A percentile compares a stretch with the other conserved stretches of the same genome.
Evolutionary conservation across 2,113 vertebrate genomes (phyloP).

Genomic region (Strix aluco): DNA sequence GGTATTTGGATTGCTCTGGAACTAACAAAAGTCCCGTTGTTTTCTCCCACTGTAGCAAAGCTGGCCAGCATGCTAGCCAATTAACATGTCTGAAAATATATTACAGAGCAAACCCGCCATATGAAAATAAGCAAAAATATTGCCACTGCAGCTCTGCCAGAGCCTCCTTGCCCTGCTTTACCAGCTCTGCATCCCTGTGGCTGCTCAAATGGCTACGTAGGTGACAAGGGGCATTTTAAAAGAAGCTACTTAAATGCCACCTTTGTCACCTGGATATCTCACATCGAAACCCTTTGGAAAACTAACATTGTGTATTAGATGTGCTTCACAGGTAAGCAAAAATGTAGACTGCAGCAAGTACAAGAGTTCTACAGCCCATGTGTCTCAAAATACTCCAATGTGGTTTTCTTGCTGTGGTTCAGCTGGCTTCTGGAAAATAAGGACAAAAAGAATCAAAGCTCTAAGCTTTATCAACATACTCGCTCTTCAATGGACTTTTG

Average conservation of each 20-base stretch:
- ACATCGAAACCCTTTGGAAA: background rate
- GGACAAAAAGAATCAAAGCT: background rate
- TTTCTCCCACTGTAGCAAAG: background rate
- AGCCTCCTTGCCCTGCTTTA: background rate
- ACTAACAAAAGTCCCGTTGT: background rate
- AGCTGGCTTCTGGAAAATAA: background rate
- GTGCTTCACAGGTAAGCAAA: background rate
- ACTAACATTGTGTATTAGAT: background rate
- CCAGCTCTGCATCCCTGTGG: background rate
- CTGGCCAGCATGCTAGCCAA: background rate
- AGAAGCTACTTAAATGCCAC: background rate
- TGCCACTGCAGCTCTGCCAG: background rate
- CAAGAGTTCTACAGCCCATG: background rate
- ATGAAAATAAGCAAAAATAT: background rate
- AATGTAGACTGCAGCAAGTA: background rate
- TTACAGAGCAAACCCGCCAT: background rate
- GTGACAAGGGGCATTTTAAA: background rate
- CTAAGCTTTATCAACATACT: background rate
- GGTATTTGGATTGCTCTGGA: background rate
- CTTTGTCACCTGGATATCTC: background rate
- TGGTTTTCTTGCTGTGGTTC: background rate
- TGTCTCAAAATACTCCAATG: background rate
- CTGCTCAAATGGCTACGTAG: fast-evolving
- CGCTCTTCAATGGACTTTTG: background rate
- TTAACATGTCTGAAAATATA: background rate